Evolutionary conservation across 1,140 invertebrate genomes (phyloP), one percentile per base, ranked within the genome.

Genomic region (Euwallacea fornicatus): DNA sequence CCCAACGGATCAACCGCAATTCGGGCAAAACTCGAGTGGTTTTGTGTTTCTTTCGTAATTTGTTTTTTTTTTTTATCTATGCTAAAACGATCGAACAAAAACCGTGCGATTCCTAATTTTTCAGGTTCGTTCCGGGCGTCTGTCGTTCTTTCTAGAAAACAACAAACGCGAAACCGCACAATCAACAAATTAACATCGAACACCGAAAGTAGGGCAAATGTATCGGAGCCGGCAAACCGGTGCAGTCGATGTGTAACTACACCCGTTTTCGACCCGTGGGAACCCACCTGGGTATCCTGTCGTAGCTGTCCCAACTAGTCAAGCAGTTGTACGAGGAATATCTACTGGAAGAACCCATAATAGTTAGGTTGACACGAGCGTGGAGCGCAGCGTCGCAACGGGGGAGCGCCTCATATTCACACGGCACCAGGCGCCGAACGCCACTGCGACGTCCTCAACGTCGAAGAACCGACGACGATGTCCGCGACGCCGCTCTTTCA

Each of bases 311-410:
- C 91, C 92, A 94, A 82, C 90, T 91, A 47, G 90, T 92, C 76
- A 94, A 86, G 83, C 92, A 94, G 83, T 94, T 94, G 84, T 93
- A 93, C 61, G 91, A 93, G 83, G 88, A 92, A 84, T 93, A 93
- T 82, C 91, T 88, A 83, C 88, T 90, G 69, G 89, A 88, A 76
- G 87, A 85, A 79, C 86, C 88, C 89, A 90, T 90, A 72, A 62
- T 71, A 67, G 33, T 53, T 46, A 72, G 21, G 58, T 53, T 60
- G 50, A 59, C 66, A 68, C 65, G 66, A 43, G 66, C 75, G 71
- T 69, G 72, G 44, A 33, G 21, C 21, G 21, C 21, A 33, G 21
- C 21, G 21, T 33, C 53, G 61, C 54, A 8, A 42, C 42, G 46
- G 8, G 43, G 33, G 66, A 71, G 74, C 72, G 70, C 75, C 70